Percentiles rank a stretch among this genome's conserved stretches.
phyloP scores from a whole-genome alignment of 64 coral and sea anemone species.

The Pocillopora damicornis region DNA sequence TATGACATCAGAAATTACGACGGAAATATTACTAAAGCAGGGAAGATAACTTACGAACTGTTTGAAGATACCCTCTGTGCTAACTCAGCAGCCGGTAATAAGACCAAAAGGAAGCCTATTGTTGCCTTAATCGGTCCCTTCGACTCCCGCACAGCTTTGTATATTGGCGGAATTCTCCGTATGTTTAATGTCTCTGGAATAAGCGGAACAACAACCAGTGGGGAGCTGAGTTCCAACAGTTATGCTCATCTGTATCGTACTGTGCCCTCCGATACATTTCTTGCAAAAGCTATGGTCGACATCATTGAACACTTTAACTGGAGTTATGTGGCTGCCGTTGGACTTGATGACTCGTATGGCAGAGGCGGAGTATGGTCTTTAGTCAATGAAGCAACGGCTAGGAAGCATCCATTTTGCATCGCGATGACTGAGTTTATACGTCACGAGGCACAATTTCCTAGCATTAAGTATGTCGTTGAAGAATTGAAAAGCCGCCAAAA shows the following conservation, averaged over 20 bases:
- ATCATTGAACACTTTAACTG: conserved; percentile 49
- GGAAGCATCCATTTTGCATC: conserved; percentile 10
- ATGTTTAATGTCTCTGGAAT: background rate
- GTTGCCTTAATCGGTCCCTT: conserved; percentile 28
- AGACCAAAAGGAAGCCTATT: background rate
- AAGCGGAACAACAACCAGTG: conserved; percentile 17
- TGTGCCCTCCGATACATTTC: conserved; percentile 62
- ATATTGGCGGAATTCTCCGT: conserved; percentile 17
- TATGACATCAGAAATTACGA: conserved; percentile 47
- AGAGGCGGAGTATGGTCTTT: conserved; percentile 40
- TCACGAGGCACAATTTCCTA: background rate
- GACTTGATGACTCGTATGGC: conserved; percentile 59
- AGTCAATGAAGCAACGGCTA: background rate
- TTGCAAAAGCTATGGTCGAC: conserved; percentile 62
- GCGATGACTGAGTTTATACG: conserved; percentile 32
- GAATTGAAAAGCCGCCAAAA: background rate
- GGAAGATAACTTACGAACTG: conserved; percentile 9
- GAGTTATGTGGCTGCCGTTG: conserved; percentile 65
- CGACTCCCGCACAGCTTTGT: conserved; percentile 26
- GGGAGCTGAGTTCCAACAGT: background rate
- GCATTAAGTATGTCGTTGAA: background rate
- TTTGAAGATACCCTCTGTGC: background rate
- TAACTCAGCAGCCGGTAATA: background rate
- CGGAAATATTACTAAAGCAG: background rate
- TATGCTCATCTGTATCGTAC: conserved; percentile 64